Evolutionary conservation across 1,140 invertebrate genomes (phyloP).

Genomic region (Plodia interpunctella): DNA sequence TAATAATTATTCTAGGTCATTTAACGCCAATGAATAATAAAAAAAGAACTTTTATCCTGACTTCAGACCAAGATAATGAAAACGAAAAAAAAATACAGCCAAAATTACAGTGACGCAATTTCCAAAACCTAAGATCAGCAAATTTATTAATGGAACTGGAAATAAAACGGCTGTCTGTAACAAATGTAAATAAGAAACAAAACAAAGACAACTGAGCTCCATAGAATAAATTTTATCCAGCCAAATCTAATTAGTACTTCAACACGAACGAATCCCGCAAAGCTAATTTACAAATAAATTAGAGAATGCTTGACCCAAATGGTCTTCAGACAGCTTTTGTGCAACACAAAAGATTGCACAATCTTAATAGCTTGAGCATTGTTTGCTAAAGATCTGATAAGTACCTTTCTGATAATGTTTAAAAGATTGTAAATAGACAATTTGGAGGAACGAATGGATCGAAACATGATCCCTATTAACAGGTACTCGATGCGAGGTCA

Average conservation of each 20-base stretch:
- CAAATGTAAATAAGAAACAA: no score
- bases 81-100: no score
- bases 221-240: background rate
- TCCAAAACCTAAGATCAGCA: no score
- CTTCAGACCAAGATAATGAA: no score
- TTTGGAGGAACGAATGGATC: constrained; percentile 29
- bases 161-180: no score
- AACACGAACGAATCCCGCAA: no score
- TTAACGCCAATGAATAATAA: no score
- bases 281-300: constrained; percentile 13
- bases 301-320: constrained; percentile 22
- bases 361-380: background rate
- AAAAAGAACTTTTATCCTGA: no score
- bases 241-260: constrained; percentile 18
- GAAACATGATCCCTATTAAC: constrained; percentile 41
- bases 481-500: constrained; percentile 44
- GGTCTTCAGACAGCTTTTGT: constrained; percentile 17
- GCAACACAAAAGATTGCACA: constrained; percentile 30
- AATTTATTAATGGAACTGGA: no score
- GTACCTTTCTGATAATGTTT: constrained; percentile 21
- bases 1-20: no score
- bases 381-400: background rate
- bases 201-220: no score
- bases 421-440: constrained; percentile 17
- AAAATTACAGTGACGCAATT: no score